Base-by-base conservation (phyloP, 2,797 vertebrate genomes). In the Borostomias antarcticus region DNA sequence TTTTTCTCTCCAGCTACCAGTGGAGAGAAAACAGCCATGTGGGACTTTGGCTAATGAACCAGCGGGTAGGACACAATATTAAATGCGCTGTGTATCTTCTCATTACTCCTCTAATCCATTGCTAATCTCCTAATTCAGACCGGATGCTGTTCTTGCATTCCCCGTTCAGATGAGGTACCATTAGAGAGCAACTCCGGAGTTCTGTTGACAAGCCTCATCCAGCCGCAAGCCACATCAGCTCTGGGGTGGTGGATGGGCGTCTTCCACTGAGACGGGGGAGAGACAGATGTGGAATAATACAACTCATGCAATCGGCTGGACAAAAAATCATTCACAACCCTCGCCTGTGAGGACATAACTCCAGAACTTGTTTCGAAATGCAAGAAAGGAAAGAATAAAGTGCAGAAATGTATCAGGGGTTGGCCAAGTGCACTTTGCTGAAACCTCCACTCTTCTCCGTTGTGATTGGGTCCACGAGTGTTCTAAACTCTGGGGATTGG, bases 31-130 rank as follows among this genome's bases (percentile, higher is more conserved):
- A 72, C 30, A 17, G 51, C 80, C 88, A 79, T 78, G 72, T 68
- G 61, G 70, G 84, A 80, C 64, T 45, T 62, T 25, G 19, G 58
- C 77, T 88, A 89, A 92, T 88, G 86, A 83, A 75, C 78, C 80
- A 63, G 56, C 74, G 37, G 73, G 61, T 60, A 66, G 69, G 82
- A 71, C 59, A 81, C 74, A 85, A 82, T n/a, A n/a, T 80, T 59
- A 79, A 74, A 74, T 53, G 76, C 69, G 78, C 81, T 85, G 84
- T 77, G 82, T 74, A 78, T 62, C 72, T 69, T 78, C 81, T 75
- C 69, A 77, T 83, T 76, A 83, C 65, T 65, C 43, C 67, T 45
- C 50, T 70, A 68, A 72, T 86, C 85, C 72, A 70, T 85, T 86
- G 77, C 77, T 76, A 73, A 68, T 75, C 73, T 58, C 47, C 28